Base-by-base conservation (phyloP, 2,888 invertebrate genomes). In the Pollenia amentaria region DNA sequence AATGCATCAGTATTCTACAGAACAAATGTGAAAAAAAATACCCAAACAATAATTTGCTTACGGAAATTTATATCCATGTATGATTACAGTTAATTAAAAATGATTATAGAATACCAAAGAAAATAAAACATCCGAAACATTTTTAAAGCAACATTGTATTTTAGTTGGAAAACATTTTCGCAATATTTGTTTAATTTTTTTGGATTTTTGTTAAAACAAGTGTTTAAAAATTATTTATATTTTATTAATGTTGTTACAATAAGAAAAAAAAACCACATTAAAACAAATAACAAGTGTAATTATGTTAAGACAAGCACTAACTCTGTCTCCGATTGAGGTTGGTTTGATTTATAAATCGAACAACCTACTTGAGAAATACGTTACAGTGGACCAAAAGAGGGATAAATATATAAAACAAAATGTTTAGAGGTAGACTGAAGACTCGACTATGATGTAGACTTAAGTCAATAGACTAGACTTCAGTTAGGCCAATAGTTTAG, bases 351-450 rank as follows among this genome's bases (percentile, higher is more conserved):
- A 64, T 64, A 80, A 64, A 72, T 72, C 62, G 44, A 80, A 46
- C 80, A 72, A 80, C 80, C 80, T 72, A 80, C 80, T 70, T 70
- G 21, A 12, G 46, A 69, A 60, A 69, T 46, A 55, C 14, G 46
- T 51, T 21, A 60, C 69, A 78, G 69, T 78, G 78, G 60, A 14
- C 1, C 65, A 29, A 60, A 10, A 14, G 29, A 0, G 7, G 9
- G 1, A 12, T 18, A 9, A 8, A 38, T 7, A 9, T n/a, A n/a
- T n/a, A n/a, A n/a, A n/a, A 18, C 62, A 64, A 42, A 3, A 42
- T 12, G 2, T 6, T 6, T 29, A 29, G 4, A 29, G 4, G 29
- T 6, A 6, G 29, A 29, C 29, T 6, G 29, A 0, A 29, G 6
- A 29, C 29, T 29, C 29, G 29, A 29, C 29, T 29, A 6, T 29